Base-by-base conservation (phyloP, 2,888 invertebrate genomes). In the Nymphalis polychloros region DNA sequence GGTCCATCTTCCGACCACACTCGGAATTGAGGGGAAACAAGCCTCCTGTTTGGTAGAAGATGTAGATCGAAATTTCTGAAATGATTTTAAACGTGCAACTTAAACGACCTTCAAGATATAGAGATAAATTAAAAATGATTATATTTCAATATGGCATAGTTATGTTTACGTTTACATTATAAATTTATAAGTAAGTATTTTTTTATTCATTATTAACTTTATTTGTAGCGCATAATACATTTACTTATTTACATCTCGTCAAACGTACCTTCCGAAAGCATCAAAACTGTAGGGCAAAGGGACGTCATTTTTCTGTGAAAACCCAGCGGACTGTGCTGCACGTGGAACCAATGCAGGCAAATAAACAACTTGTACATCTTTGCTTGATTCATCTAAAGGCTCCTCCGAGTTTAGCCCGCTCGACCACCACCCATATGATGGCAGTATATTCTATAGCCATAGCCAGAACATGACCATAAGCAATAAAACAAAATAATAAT, bases 341-440 rank as follows among this genome's bases (percentile, higher is more conserved):
- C 88, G 83, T 27, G 92, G 88, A 69, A 93, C 76, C 70, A 93
- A 78, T 20, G 93, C 90, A 8, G 94, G 94, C 71, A 95, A 85
- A 80, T 94, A 94, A 73, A 95, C 93, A 63, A 95, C 89, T 81
- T 95, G 94, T 76, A 94, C 94, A 62, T 95, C 94, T 0, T 85
- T 67, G 71, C 78, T 71, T 80, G 78, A 53, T 16, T 65, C 64
- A 49, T 57, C 52, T 41, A 60, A n/a, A 10, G 53, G 41, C n/a
- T 67, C 65, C 41, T 59, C 68, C 1, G 63, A 48, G 17, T 57
- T 61, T 7, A 57, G 19, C 5, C 67, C 67, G 20, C 50, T 67
- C 72, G 83, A 83, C 78, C 82, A 75, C 77, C 74, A 76, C 47
- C 87, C 84, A 53, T 85, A 83, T 47, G 84, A 72, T 16, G 87